These are phyloP conservation scores for Drosophila kanapiae DNA, from an alignment of 1,140 invertebrate genomes.

Conservation along the genomic window DNA sequence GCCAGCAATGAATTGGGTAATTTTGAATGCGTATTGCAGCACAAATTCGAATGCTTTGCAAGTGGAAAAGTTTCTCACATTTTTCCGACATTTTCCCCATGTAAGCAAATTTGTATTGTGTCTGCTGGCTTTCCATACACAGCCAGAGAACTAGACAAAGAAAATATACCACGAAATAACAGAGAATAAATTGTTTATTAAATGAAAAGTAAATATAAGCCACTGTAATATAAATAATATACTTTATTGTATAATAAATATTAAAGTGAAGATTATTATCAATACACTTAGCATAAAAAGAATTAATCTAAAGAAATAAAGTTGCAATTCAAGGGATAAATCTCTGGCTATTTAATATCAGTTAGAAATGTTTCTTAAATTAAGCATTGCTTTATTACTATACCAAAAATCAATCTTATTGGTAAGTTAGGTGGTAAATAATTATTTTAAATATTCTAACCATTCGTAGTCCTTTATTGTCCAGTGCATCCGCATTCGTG, in stretches of 20 bases:
- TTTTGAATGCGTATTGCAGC: slow-evolving; percentile 60
- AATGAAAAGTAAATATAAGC: neutral
- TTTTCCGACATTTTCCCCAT: slow-evolving; percentile 43
- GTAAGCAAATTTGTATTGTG: slow-evolving; percentile 55
- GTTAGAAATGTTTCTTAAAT: neutral
- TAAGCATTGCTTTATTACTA: neutral
- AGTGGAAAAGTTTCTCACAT: slow-evolving; percentile 54
- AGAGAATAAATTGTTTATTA: neutral
- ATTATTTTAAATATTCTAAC: neutral
- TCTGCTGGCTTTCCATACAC: slow-evolving; percentile 17
- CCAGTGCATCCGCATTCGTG: slow-evolving; percentile 9
- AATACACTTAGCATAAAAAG: neutral
- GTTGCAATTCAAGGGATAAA: no score
- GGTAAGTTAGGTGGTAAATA: neutral
- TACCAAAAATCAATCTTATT: neutral
- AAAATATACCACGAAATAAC: neutral
- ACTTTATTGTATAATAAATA: neutral
- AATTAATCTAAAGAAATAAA: no score
- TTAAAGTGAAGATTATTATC: neutral
- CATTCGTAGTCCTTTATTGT: neutral
- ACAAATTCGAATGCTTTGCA: slow-evolving; percentile 33
- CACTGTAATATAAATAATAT: neutral
- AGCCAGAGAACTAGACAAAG: neutral
- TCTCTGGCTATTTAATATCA: no score
- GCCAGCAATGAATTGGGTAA: slow-evolving; percentile 80